Conservation (phyloP, 2,797 vertebrate genomes). For the Benthosema pterotum region DNA sequence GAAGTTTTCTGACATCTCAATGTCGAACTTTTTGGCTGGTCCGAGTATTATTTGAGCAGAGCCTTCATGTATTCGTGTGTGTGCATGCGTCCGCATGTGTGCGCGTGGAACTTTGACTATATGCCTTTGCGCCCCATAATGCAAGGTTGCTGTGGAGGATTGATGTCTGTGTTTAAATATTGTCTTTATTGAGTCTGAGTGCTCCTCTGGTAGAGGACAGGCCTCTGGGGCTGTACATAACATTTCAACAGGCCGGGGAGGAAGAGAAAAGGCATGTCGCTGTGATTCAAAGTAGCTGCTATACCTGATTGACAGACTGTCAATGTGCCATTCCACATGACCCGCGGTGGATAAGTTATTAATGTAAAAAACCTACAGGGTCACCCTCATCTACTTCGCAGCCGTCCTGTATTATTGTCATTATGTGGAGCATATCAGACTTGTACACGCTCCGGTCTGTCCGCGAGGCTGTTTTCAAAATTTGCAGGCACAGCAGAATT, state of each 20-base stretch:
- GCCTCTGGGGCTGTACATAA: slow-evolving; percentile 17
- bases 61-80: no score
- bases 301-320: slow-evolving; percentile 16
- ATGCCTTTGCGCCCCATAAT: slow-evolving; percentile 30
- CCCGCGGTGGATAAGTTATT: slow-evolving; percentile 9
- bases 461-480: slow-evolving; percentile 64
- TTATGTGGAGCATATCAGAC: slow-evolving; percentile 52
- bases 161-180: slow-evolving; percentile 43
- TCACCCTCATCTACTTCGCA: slow-evolving; percentile 46
- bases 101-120: slow-evolving; percentile 5
- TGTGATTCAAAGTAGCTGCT: not conserved
- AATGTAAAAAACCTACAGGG: slow-evolving; percentile 24
- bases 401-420: slow-evolving; percentile 49
- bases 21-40: no score
- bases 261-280: not conserved
- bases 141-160: slow-evolving; percentile 42
- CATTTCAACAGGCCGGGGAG: slow-evolving; percentile 18
- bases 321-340: slow-evolving; percentile 18
- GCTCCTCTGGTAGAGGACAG: slow-evolving; percentile 28
- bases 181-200: slow-evolving; percentile 35
- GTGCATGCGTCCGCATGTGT: not conserved
- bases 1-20: no score
- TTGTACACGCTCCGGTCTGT: slow-evolving; percentile 58
- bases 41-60: no score
- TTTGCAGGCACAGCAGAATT: slow-evolving; percentile 74